Evolutionary conservation across 2,113 vertebrate genomes (phyloP).

Genomic region (Phalacrocorax carbo): DNA sequence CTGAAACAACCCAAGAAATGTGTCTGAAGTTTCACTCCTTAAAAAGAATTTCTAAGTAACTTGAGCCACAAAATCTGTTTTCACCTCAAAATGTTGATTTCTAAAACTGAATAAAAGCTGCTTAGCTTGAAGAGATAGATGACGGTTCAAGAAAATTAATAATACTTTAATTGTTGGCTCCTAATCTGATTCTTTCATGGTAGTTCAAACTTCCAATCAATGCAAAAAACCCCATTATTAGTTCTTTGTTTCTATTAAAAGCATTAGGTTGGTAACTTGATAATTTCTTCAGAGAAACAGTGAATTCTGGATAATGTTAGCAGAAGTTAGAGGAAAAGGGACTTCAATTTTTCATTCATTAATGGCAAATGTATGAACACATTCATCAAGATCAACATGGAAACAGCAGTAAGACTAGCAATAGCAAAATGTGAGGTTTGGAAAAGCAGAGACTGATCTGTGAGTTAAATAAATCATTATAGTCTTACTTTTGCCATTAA

Average conservation of each 20-base stretch:
- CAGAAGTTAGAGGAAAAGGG: not conserved
- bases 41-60: not conserved
- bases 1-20: not conserved
- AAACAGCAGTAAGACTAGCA: not conserved
- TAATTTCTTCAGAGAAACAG: not conserved
- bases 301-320: not conserved
- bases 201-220: not conserved
- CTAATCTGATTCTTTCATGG: not conserved
- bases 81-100: not conserved
- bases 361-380: not conserved
- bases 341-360: not conserved
- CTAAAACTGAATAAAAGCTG: not conserved
- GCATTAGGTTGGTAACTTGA: rapidly evolving
- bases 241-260: not conserved
- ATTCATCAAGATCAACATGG: not conserved
- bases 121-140: not conserved
- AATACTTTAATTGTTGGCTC: not conserved
- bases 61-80: not conserved
- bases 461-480: not conserved
- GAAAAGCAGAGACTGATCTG: not conserved
- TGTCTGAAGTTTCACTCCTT: not conserved
- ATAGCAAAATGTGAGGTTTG: not conserved
- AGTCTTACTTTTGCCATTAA: not conserved
- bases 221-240: rapidly evolving
- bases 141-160: not conserved